Conservation (phyloP, 2,113 vertebrate genomes). For the Neopipo cinnamomea region DNA sequence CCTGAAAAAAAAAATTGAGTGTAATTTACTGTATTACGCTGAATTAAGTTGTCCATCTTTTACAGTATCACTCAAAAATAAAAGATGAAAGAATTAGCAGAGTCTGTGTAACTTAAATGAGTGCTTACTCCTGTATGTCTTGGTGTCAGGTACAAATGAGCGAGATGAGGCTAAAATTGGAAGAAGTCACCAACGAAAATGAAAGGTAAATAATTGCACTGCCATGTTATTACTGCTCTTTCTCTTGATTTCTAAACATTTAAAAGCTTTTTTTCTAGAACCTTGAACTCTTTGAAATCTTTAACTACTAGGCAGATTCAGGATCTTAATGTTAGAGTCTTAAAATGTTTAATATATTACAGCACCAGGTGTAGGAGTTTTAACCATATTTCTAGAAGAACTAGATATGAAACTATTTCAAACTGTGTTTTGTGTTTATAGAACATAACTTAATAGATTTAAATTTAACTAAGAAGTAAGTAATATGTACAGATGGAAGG, state of each 20-base stretch:
- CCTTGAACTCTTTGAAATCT: background rate
- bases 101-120: background rate
- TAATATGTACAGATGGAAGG: background rate
- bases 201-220: constrained; percentile 81
- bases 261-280: background rate
- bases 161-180: constrained; percentile 83
- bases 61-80: background rate
- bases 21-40: background rate
- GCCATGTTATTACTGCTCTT: background rate
- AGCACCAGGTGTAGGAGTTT: background rate
- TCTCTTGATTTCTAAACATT: background rate
- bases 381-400: background rate
- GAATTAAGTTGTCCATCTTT: background rate
- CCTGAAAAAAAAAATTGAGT: background rate
- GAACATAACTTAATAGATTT: background rate
- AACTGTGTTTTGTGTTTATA: background rate
- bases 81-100: background rate
- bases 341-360: background rate
- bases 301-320: background rate
- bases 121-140: background rate
- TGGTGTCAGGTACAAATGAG: constrained; percentile 79
- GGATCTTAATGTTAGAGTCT: background rate
- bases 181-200: constrained; percentile 87
- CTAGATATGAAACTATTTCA: background rate
- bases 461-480: background rate